phyloP scores from a whole-genome alignment of 2,113 vertebrate genomes.

The Engraulis encrasicolus region DNA sequence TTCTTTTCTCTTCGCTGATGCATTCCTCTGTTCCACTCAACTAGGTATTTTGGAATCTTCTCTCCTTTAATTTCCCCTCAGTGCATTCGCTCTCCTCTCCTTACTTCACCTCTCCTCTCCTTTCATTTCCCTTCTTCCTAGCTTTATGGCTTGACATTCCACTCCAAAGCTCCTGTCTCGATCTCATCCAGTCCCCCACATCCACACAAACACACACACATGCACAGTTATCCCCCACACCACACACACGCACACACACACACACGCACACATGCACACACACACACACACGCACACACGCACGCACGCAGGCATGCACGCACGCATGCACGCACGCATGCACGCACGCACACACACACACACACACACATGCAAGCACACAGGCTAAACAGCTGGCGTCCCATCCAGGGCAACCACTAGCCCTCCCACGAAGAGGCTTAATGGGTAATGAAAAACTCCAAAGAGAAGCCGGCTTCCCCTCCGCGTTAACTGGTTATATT shows the following conservation, averaged over 20 bases:
- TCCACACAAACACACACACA: neutral
- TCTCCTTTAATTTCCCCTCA: neutral
- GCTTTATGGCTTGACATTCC: neutral
- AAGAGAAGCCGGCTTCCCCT: neutral
- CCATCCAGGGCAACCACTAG: neutral
- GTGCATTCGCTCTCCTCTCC: no score
- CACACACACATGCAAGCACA: neutral
- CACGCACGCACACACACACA: conserved; percentile 7
- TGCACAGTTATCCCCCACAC: neutral
- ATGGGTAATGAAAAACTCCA: conserved; percentile 10
- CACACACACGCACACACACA: neutral
- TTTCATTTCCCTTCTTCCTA: conserved; percentile 1
- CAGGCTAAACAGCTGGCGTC: conserved; percentile 14
- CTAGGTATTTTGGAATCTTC: no score
- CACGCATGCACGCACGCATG: neutral
- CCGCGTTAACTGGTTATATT: neutral
- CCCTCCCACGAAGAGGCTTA: conserved; percentile 17
- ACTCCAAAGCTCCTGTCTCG: neutral
- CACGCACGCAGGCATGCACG: neutral
- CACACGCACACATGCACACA: neutral
- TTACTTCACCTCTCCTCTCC: no score
- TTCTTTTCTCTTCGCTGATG: no score
- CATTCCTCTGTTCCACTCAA: no score
- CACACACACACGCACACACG: neutral
- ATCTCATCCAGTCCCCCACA: no score